Evolutionary conservation across 2,888 invertebrate species (phyloP).

Genomic region (Cantharis nigra): DNA sequence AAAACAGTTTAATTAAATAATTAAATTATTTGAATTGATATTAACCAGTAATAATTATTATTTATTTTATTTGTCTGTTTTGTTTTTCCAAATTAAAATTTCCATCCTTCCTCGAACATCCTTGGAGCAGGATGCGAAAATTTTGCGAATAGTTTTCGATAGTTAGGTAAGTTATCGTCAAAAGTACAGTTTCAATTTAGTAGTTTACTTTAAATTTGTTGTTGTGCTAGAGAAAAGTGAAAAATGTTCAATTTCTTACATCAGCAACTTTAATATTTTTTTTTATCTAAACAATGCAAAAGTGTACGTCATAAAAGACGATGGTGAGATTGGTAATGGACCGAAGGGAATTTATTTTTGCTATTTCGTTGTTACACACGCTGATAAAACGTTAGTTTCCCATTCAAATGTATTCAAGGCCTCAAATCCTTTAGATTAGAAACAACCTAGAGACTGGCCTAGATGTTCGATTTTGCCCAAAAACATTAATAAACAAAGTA

Average conservation of each 20-base stretch:
- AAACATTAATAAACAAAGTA: not conserved
- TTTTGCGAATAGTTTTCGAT: not conserved
- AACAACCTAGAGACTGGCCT: not conserved
- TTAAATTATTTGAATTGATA: no score
- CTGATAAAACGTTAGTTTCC: not conserved
- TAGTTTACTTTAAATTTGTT: not conserved
- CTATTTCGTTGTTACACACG: not conserved
- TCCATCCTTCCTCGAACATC: no score
- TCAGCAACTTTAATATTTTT: not conserved
- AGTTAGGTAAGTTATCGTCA: not conserved
- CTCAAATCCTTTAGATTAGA: not conserved
- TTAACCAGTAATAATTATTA: no score
- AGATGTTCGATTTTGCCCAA: not conserved
- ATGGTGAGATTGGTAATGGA: not conserved
- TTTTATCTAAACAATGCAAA: not conserved
- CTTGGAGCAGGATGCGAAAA: no score
- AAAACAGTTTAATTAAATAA: no score
- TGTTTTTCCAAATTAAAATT: no score
- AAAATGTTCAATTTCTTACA: not conserved
- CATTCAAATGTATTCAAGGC: not conserved
- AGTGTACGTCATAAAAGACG: not conserved
- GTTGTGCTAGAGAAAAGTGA: not conserved
- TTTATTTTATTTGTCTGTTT: no score
- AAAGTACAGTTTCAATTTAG: not conserved
- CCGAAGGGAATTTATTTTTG: not conserved